Percentiles rank a stretch among this genome's conserved stretches.
Evolutionary conservation across 2,113 vertebrate genomes (phyloP).

Genomic region (Albula glossodonta): DNA sequence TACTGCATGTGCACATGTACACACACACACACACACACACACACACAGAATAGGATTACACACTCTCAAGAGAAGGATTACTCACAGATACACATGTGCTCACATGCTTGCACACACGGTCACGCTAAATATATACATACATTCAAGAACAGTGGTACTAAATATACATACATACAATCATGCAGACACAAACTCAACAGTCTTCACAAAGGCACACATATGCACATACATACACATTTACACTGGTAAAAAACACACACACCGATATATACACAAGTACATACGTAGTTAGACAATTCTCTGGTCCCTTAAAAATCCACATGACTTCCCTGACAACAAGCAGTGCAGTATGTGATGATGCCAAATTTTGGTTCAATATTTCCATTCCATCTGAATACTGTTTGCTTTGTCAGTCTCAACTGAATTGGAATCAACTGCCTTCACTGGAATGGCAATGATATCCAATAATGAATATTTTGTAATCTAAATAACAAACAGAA

Average conservation of each 20-base stretch:
- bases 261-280: background rate
- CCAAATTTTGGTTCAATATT: background rate
- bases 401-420: too few species aligned
- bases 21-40: conserved; percentile 35
- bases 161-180: too few species aligned
- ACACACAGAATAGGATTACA: background rate
- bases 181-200: too few species aligned
- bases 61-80: too few species aligned
- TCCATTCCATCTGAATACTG: background rate
- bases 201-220: background rate
- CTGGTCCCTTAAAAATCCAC: background rate
- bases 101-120: conserved; percentile 31
- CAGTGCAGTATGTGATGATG: background rate
- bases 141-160: too few species aligned
- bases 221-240: conserved; percentile 32
- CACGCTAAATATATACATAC: background rate
- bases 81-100: conserved; percentile 9
- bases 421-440: background rate
- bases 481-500: too few species aligned
- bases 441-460: background rate
- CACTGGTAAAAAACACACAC: conserved; percentile 37
- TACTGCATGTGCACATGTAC: conserved; percentile 2
- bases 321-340: background rate
- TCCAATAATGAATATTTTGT: too few species aligned
- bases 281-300: background rate